Base-by-base conservation (phyloP, 2,113 vertebrate species). In the Campylomormyrus tamandua region DNA sequence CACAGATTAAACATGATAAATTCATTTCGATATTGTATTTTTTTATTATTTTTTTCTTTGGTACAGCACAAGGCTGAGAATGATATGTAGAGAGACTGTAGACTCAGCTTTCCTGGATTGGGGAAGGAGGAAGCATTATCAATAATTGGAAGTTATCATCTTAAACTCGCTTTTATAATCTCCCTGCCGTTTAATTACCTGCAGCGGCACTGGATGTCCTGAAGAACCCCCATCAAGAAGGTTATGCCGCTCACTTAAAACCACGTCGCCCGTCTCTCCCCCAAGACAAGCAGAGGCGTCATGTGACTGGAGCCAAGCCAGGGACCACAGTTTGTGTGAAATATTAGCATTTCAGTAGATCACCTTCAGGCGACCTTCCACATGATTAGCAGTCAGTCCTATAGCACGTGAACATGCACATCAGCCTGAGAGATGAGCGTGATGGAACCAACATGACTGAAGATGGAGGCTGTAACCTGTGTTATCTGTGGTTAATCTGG, bases 101-200 rank as follows among this genome's bases (percentile, higher is more conserved):
- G 50, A n/a, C 86, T 31, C 27, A 39, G 17, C 53, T 66, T 24
- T 31, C 53, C 50, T 85, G 87, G 91, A 50, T 88, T 27, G 27
- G n/a, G 19, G 74, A 42, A 31, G 74, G 50, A 48, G 49, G 70
- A 87, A 1, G 35, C 27, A 70, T 86, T 91, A 48, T 15, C 27
- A 2, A 92, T 90, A 91, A 90, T 86, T 83, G 88, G 42, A 52
- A 90, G 87, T 80, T 89, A 90, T 90, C 89, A 90, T 90, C 89
- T 90, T 89, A 91, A 87, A 88, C 90, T 74, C 88, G 86, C 87
- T 66, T 92, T 91, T 91, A 27, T 84, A 58, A 87, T 74, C 50
- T 88, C 89, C 87, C 90, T 70, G 80, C 66, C 21, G 31, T 86
- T 89, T 91, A 91, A 91, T 91, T 90, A 80, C 90, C 70, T 39